These are phyloP conservation scores for Lissonota sp. DNA, from an alignment of 2,888 invertebrate genomes.

Conservation along the genomic window DNA sequence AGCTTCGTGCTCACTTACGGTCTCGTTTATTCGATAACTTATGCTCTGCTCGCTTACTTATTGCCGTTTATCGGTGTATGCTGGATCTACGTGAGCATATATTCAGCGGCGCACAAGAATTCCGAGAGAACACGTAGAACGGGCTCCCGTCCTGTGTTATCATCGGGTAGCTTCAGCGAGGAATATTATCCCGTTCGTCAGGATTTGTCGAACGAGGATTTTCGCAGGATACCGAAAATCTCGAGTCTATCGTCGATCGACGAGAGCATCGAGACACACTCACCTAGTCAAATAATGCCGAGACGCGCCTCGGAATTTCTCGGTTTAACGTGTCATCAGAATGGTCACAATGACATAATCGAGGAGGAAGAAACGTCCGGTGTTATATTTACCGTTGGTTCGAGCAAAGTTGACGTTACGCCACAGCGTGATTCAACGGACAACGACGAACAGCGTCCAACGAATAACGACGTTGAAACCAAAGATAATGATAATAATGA, in stretches of 20 bases:
- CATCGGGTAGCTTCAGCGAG: conserved; percentile 79
- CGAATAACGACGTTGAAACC: conserved; percentile 63
- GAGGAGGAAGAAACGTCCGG: conserved; percentile 62
- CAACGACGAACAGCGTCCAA: too few species aligned
- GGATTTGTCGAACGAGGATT: conserved; percentile 74
- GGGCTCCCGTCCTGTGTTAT: conserved; percentile 80
- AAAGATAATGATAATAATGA: conserved; percentile 71
- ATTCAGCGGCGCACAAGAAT: conserved; percentile 90
- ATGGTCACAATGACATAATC: conserved; percentile 36
- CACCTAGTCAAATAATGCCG: conserved; percentile 72
- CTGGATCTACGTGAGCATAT: conserved; percentile 90
- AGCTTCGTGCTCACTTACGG: conserved; percentile 78
- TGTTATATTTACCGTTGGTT: conserved; percentile 80
- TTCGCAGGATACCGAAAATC: conserved; percentile 80
- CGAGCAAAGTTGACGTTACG: conserved; percentile 71
- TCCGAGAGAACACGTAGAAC: conserved; percentile 86
- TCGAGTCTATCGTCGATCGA: conserved; percentile 82
- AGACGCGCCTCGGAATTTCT: conserved; percentile 69
- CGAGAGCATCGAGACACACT: conserved; percentile 79
- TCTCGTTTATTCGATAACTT: conserved; percentile 83
- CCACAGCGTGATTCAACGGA: too few species aligned
- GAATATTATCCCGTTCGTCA: conserved; percentile 74
- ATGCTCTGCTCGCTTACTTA: conserved; percentile 84
- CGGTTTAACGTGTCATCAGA: conserved; percentile 56
- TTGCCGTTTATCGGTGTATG: conserved; percentile 87